phyloP scores from a whole-genome alignment of 2,113 vertebrate genomes.

The Brachyhypopomus gauderio region DNA sequence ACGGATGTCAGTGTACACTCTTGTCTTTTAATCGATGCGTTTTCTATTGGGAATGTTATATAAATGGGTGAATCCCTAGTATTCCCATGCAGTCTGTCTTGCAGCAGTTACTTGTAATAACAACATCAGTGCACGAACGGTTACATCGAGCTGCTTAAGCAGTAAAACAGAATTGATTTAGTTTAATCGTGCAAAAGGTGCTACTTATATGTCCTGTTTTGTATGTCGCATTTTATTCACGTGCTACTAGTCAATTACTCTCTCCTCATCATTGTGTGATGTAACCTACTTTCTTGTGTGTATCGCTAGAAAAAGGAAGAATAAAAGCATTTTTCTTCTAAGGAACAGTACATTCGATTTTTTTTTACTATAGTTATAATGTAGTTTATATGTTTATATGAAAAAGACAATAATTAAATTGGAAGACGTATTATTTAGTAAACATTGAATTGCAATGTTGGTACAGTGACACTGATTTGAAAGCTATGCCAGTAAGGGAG shows the following conservation, averaged over 20 bases:
- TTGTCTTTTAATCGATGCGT: not conserved
- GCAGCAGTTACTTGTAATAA: conserved; percentile 28
- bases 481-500: too few species aligned
- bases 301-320: not conserved
- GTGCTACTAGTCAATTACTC: not conserved
- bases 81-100: not conserved
- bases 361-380: not conserved
- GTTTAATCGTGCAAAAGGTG: not conserved
- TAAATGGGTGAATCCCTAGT: not conserved
- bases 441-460: too few species aligned
- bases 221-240: not conserved
- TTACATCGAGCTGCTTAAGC: not conserved
- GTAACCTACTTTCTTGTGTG: not conserved
- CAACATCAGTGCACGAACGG: not conserved
- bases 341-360: not conserved
- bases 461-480: too few species aligned
- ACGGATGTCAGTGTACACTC: not conserved
- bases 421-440: too few species aligned
- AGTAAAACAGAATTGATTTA: not conserved
- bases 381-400: not conserved
- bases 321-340: not conserved
- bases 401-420: too few species aligned
- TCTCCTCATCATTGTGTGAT: not conserved
- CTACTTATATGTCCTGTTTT: not conserved
- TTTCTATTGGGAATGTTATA: not conserved